Evolutionary conservation across 30 jellyfish, hydroid and myxozoan genomes (phyloP).

Genomic region (Clytia hemisphaerica): DNA sequence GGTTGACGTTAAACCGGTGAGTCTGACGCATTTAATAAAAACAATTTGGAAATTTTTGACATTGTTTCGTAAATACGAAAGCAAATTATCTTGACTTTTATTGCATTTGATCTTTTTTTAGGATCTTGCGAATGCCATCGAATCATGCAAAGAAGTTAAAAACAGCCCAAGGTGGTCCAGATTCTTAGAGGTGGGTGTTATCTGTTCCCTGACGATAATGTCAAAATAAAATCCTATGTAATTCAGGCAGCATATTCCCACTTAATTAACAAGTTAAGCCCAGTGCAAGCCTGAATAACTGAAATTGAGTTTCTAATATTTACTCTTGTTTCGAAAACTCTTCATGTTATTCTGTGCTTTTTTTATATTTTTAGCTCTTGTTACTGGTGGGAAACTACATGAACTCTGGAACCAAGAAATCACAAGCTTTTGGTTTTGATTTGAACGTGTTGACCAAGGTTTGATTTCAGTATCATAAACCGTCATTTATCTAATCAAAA

Average conservation of each 20-base stretch:
- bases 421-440: constrained; percentile 91
- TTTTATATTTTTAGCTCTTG: constrained; percentile 33
- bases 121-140: constrained; percentile 89
- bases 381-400: constrained; percentile 88
- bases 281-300: too few species aligned
- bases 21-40: neutral
- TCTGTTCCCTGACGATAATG: too few species aligned
- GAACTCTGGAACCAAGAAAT: constrained; percentile 98
- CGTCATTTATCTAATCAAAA: neutral
- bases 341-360: neutral
- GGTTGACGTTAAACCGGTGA: constrained; percentile 84
- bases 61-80: neutral
- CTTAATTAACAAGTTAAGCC: too few species aligned
- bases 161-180: constrained; percentile 52
- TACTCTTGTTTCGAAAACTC: too few species aligned
- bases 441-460: constrained; percentile 75
- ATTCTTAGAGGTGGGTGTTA: constrained; percentile 93
- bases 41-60: neutral
- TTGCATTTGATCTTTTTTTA: constrained; percentile 10
- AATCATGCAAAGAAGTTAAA: constrained; percentile 84
- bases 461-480: constrained; percentile 4
- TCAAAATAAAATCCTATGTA: too few species aligned
- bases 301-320: too few species aligned
- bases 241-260: too few species aligned
- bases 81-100: neutral